phyloP scores from a whole-genome alignment of 1,140 invertebrate species.

The Harpegnathos saltator region DNA sequence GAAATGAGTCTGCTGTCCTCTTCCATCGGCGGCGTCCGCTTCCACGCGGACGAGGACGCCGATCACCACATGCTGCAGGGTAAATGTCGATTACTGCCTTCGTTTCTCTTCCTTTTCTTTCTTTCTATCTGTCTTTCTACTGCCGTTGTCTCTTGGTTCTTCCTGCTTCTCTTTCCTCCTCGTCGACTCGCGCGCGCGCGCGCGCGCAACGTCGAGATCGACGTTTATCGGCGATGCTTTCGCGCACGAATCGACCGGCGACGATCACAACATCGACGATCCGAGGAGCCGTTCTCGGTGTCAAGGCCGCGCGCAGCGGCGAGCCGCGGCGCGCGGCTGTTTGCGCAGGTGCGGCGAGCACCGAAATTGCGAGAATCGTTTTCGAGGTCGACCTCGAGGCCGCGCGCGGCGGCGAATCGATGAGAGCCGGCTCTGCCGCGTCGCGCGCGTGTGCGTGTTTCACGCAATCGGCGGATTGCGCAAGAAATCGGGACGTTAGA shows the following conservation, averaged over 20 bases:
- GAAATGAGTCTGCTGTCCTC: constrained; percentile 78
- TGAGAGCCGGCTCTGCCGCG: constrained; percentile 17
- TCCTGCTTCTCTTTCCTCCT: neutral
- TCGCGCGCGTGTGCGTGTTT: neutral
- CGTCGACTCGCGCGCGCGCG: constrained; percentile 17
- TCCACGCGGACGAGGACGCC: constrained; percentile 82
- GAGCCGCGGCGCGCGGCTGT: neutral
- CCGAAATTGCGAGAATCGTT: constrained; percentile 36
- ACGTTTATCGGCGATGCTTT: neutral
- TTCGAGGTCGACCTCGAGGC: constrained; percentile 52
- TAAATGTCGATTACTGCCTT: constrained; percentile 72
- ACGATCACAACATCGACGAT: neutral
- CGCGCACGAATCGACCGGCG: neutral
- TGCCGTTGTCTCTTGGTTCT: too few species aligned
- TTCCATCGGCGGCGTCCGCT: constrained; percentile 78
- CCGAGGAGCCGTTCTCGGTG: constrained; percentile 1
- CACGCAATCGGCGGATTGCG: too few species aligned
- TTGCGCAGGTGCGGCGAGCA: constrained; percentile 44
- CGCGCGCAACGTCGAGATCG: neutral
- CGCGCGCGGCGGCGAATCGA: constrained; percentile 45
- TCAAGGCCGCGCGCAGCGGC: constrained; percentile 55
- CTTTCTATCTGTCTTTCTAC: neutral
- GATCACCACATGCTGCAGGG: constrained; percentile 85
- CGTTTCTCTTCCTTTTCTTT: neutral
- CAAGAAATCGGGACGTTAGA: too few species aligned